phyloP scores from a whole-genome alignment of 2,797 vertebrate genomes.

The Moxostoma hubbsi region DNA sequence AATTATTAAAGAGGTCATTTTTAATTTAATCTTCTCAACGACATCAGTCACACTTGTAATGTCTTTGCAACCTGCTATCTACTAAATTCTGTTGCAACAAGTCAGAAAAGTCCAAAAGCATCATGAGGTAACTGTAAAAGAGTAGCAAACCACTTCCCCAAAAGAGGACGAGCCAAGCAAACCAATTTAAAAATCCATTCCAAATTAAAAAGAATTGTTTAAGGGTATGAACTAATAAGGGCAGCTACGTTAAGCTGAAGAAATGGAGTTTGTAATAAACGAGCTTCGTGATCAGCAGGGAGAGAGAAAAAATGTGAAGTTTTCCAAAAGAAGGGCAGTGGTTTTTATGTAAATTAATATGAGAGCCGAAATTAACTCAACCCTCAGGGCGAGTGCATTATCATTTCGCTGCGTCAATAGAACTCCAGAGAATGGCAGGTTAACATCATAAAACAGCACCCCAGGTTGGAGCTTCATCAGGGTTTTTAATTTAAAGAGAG shows the following conservation, averaged over 20 bases:
- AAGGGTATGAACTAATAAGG: constrained; percentile 71
- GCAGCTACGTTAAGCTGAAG: constrained; percentile 63
- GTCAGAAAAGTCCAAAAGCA: not conserved
- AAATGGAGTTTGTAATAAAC: constrained; percentile 62
- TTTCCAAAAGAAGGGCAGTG: constrained; percentile 46
- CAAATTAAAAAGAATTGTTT: constrained; percentile 73
- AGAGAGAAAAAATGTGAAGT: constrained; percentile 61
- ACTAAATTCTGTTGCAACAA: not conserved
- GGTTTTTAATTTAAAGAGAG: constrained; percentile 62
- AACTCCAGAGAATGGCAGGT: constrained; percentile 63
- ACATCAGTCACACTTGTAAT: not conserved
- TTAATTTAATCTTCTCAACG: too few species aligned
- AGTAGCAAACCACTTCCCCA: constrained; percentile 20
- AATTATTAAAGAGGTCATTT: not conserved
- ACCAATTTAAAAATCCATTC: constrained; percentile 67
- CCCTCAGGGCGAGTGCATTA: constrained; percentile 68
- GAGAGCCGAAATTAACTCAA: constrained; percentile 69
- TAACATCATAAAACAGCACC: constrained; percentile 68
- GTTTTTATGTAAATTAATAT: constrained; percentile 73
- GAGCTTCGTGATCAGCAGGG: constrained; percentile 57
- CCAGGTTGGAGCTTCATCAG: constrained; percentile 56
- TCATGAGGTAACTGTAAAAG: not conserved
- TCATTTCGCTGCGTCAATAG: constrained; percentile 65
- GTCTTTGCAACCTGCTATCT: not conserved
- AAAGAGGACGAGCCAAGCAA: constrained; percentile 54